Evolutionary conservation across 2,888 invertebrate species (phyloP).

Genomic region (Erpobdella octoculata): DNA sequence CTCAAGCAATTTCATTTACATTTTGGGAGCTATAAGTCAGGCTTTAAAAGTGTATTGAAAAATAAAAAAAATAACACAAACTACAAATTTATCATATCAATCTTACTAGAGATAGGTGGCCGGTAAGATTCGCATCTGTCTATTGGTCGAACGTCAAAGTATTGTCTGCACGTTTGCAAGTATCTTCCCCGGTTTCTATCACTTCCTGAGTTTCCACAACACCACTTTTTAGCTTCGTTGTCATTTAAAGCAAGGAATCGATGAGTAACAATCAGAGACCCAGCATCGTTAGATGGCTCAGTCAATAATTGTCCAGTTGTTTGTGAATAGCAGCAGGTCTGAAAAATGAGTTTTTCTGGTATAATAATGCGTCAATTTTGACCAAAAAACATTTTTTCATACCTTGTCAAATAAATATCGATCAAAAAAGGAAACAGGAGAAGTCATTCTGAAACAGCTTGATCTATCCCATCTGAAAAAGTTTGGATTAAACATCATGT

Average conservation of each 20-base stretch:
- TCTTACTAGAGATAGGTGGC: conserved; percentile 20
- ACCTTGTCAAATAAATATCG: neutral
- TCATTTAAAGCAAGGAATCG: neutral
- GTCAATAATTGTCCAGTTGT: conserved; percentile 8
- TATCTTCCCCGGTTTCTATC: neutral
- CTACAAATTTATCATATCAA: too few species aligned
- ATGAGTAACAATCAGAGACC: conserved; percentile 23
- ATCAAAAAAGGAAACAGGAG: neutral
- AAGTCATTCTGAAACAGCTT: neutral
- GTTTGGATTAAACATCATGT: neutral
- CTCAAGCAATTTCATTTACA: too few species aligned
- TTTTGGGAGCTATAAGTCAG: too few species aligned
- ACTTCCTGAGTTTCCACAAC: conserved; percentile 9
- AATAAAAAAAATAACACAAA: too few species aligned
- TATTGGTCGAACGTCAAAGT: conserved; percentile 21
- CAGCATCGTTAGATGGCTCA: neutral
- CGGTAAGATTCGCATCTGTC: conserved; percentile 22
- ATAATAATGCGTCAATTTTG: neutral
- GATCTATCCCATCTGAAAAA: neutral
- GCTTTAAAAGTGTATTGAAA: too few species aligned
- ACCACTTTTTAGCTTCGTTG: conserved; percentile 24
- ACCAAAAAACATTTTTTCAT: neutral
- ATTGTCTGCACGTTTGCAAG: conserved; percentile 8
- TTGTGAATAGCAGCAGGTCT: conserved; percentile 28
- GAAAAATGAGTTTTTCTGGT: neutral